These are phyloP conservation scores for Pollimyrus isidori DNA, from an alignment of 2,113 vertebrate genomes.

Conservation along the genomic window DNA sequence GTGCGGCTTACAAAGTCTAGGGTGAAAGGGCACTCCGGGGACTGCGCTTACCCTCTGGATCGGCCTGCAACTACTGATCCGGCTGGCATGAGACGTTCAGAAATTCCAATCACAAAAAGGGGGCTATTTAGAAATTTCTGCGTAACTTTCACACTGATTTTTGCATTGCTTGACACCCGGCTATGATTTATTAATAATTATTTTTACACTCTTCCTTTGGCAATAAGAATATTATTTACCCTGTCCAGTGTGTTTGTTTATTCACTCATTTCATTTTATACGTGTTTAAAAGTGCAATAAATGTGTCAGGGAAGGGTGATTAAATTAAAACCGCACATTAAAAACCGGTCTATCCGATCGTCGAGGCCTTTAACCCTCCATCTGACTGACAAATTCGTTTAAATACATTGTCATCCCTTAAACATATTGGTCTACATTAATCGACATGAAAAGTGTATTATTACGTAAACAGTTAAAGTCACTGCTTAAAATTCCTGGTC, in stretches of 20 bases:
- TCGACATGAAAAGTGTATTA: not conserved
- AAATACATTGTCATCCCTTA: not conserved
- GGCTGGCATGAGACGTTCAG: slow-evolving; percentile 39
- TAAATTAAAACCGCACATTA: not conserved
- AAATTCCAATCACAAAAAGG: slow-evolving; percentile 26
- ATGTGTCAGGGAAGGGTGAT: not conserved
- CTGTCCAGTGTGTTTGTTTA: not conserved
- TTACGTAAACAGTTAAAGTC: not conserved
- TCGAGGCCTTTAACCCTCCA: not conserved
- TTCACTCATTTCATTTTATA: not conserved
- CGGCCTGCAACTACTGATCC: slow-evolving; percentile 51
- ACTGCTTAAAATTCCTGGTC: not conserved
- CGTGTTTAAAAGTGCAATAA: not conserved
- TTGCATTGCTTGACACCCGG: not conserved
- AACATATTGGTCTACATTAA: not conserved
- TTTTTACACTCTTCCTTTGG: not conserved
- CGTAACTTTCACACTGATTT: not conserved
- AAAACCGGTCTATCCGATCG: not conserved
- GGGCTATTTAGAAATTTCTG: not conserved
- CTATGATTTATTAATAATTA: not conserved
- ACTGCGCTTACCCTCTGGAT: slow-evolving; percentile 70
- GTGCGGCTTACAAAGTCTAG: slow-evolving; percentile 81
- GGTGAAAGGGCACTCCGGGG: slow-evolving; percentile 96
- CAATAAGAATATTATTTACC: not conserved
- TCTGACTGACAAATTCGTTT: not conserved